These are phyloP conservation scores for Heliothis virescens DNA, from an alignment of 1,140 invertebrate genomes.

Conservation along the genomic window DNA sequence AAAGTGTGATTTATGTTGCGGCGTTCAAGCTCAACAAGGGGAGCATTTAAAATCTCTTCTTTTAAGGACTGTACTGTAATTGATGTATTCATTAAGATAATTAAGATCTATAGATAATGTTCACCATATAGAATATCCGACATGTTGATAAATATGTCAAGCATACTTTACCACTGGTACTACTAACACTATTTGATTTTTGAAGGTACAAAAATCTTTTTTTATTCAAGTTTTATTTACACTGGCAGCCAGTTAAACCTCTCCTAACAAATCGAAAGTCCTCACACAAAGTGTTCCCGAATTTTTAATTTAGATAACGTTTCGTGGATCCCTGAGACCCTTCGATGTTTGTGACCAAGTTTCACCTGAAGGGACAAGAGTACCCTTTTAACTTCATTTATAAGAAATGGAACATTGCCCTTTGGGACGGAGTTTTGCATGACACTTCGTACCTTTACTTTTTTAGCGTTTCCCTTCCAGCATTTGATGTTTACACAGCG, in stretches of 20 bases:
- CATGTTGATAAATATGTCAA: no score
- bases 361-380: conserved; percentile 55
- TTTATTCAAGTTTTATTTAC: no score
- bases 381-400: conserved; percentile 75
- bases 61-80: not conserved
- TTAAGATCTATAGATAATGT: no score
- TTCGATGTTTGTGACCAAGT: conserved; percentile 57
- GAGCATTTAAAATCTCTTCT: no score
- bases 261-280: not conserved
- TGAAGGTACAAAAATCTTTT: no score
- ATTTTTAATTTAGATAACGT: conserved; percentile 64
- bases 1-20: not conserved
- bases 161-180: no score
- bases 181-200: no score
- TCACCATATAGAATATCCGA: no score
- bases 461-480: conserved; percentile 36
- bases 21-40: no score
- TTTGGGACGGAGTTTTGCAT: conserved; percentile 62
- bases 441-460: conserved; percentile 56
- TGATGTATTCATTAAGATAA: no score
- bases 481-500: conserved; percentile 35
- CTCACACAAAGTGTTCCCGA: conserved; percentile 32
- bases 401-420: conserved; percentile 68
- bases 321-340: conserved; percentile 40
- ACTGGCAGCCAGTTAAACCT: not conserved